These are phyloP conservation scores for Synergus umbraculus DNA, from an alignment of 2,888 invertebrate genomes.

Conservation along the genomic window DNA sequence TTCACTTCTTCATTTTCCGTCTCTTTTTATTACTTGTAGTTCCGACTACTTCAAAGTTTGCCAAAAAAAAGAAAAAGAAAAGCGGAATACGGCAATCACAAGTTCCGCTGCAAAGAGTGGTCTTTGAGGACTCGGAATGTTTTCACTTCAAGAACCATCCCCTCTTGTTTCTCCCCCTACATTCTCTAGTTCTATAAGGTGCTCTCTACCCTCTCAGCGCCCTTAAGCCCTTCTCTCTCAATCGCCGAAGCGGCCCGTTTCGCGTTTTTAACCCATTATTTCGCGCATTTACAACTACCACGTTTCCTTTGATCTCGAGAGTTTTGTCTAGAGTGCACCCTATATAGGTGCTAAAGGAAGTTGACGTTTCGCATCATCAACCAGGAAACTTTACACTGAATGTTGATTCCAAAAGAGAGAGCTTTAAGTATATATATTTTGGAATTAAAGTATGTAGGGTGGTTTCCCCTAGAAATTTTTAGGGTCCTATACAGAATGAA, in stretches of 20 bases:
- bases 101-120: slow-evolving; percentile 45
- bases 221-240: slow-evolving; percentile 20
- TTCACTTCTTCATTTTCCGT: slow-evolving; percentile 7
- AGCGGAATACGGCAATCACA: slow-evolving; percentile 27
- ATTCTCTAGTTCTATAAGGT: slow-evolving; percentile 25
- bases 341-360: no score
- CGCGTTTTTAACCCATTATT: slow-evolving; percentile 66
- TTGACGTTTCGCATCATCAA: no score
- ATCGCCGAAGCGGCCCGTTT: slow-evolving; percentile 51
- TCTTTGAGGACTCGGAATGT: slow-evolving; percentile 62
- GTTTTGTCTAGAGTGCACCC: not conserved
- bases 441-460: no score
- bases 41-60: slow-evolving; percentile 8
- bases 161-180: slow-evolving; percentile 44
- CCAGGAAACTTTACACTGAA: no score
- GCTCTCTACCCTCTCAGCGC: slow-evolving; percentile 1
- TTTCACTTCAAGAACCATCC: slow-evolving; percentile 63
- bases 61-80: slow-evolving; percentile 16
- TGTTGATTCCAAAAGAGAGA: no score
- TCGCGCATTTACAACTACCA: slow-evolving; percentile 62
- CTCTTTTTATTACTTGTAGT: slow-evolving; percentile 9
- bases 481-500: no score
- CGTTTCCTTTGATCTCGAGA: slow-evolving; percentile 59
- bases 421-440: no score
- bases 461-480: no score